A percentile compares a stretch with the other conserved stretches of the same genome.
These are phyloP conservation scores for Melanotus villosus DNA, from an alignment of 2,888 invertebrate genomes.

Conservation along the genomic window DNA sequence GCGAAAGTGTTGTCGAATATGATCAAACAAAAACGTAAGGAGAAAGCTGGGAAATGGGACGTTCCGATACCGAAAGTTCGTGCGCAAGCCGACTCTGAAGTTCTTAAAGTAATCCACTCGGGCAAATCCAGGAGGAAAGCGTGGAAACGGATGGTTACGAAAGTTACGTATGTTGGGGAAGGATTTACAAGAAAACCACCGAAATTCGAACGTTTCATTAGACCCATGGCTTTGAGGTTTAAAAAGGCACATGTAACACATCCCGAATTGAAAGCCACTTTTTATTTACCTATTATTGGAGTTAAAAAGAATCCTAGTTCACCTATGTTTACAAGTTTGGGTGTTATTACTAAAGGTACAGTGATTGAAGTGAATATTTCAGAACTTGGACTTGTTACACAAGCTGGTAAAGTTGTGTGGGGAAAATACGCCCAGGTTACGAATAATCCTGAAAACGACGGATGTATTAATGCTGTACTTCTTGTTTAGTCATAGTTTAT, in stretches of 20 bases:
- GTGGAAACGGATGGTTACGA: constrained; percentile 99
- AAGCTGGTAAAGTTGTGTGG: constrained; percentile 99
- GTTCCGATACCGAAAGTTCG: constrained; percentile 99
- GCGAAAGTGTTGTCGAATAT: constrained; percentile 98
- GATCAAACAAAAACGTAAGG: constrained; percentile 99
- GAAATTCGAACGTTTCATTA: constrained; percentile 97
- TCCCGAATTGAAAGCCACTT: constrained; percentile 98
- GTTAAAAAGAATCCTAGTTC: constrained; percentile 99
- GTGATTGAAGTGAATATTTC: constrained; percentile 98
- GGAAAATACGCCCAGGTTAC: constrained; percentile 99
- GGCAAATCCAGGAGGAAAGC: constrained; percentile 96
- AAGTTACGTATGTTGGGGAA: constrained; percentile 98
- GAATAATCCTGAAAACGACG: constrained; percentile 99
- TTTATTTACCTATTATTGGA: constrained; percentile 96
- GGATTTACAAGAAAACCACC: constrained; percentile 99
- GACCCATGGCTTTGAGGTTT: constrained; percentile 97
- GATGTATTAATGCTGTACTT: constrained; percentile 98
- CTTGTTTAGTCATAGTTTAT: constrained; percentile 80
- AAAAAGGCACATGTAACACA: constrained; percentile 99
- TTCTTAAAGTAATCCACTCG: constrained; percentile 91
- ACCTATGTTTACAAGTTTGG: constrained; percentile 95
- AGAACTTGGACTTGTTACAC: constrained; percentile 98
- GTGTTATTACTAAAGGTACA: constrained; percentile 99
- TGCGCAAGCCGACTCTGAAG: constrained; percentile 97
- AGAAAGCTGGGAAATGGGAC: constrained; percentile 99